Evolutionary conservation across 2,888 invertebrate genomes (phyloP), one percentile per base, ranked within the genome.

Genomic region (Brachylomia viminalis): DNA sequence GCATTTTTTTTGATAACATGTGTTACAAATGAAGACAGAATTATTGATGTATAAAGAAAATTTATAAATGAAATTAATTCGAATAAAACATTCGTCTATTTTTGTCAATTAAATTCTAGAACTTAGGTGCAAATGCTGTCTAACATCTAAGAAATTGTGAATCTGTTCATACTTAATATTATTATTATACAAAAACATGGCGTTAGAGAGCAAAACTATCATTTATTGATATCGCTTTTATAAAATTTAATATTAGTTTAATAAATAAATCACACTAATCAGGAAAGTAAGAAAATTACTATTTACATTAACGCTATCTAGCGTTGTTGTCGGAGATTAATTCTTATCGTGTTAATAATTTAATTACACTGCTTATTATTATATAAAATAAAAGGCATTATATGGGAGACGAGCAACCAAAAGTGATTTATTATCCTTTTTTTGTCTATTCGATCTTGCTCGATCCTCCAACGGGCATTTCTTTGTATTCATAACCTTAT

Each of bases 391-490:
- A 23, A 71, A 45, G 27, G 56, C 54, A 62, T 54, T 65, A 27
- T 59, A 54, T 38, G 15, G 67, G 71, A 85, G 67, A 80, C 56
- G 65, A 83, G 77, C 72, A 64, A 72, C 76, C 20, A 33, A 56
- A 69, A 74, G 62, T 54, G 20, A 76, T 61, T 69, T 70, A 0
- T 38, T 42, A 61, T 62, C 23, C 38, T 27, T 33, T 58, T 66
- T 54, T 52, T 75, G 64, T 72, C 27, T 13, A 38, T 75, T 64
- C 23, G 42, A 70, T 59, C 45, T 59, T 75, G 80, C 80, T 86
- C 79, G 49, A 72, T 33, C 56, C 52, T 82, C 68, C 65, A 79
- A 80, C 62, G 87, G 88, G 86, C 85, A 87, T 87, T 87, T 77
- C 68, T 47, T 73, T 75, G 61, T 76, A 75, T 65, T 54, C 23